Evolutionary conservation across 2,113 vertebrate genomes (phyloP), one percentile per base, ranked within the genome.

Genomic region (Rutilus rutilus): DNA sequence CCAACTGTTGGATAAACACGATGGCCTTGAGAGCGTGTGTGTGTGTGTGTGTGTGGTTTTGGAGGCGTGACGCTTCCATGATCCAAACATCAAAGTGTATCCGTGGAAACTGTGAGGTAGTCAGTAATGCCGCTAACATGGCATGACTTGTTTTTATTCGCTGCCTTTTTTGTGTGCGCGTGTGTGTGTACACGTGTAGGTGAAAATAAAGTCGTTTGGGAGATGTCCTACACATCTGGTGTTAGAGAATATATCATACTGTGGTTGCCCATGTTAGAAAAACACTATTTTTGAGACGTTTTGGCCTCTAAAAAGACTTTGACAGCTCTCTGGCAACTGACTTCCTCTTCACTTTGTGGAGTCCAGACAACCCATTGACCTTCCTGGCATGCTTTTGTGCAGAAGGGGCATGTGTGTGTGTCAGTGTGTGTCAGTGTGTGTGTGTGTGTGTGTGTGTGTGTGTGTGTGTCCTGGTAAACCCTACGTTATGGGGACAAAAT

Each of bases 21-120:
- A 65, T 77, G 78, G 62, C 74, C 62, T 77, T 79, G 75, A 78
- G 76, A 90, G 88, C 89, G 52, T 90, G 86, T 39, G 39, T 7
- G 39, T 88, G 87, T 83, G 83, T 76, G 77, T 73, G 73, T 74
- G 19, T 84, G 73, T 2, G 71, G 77, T 71, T 74, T 47, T 36
- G 64, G 67, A 83, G 82, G 50, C 30, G 80, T 81, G 50, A 83
- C 50, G 21, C 82, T 59, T 73, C 65, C 67, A 73, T 83, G 67
- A 83, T 83, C 82, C 64, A 25, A 73, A 73, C 82, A 83, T 73
- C 64, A 83, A 83, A 82, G 80, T 67, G 80, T 82, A 69, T 82
- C 80, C 45, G 82, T 83, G 82, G 82, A 83, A 83, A 83, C 65
- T 57, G 67, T 73, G 67, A 83, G 67, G 67, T 71, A 59, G 82